Percentiles rank a stretch among this genome's conserved stretches.
These are phyloP conservation scores for Carassius gibelio DNA, from an alignment of 2,113 vertebrate species.

Conservation along the genomic window DNA sequence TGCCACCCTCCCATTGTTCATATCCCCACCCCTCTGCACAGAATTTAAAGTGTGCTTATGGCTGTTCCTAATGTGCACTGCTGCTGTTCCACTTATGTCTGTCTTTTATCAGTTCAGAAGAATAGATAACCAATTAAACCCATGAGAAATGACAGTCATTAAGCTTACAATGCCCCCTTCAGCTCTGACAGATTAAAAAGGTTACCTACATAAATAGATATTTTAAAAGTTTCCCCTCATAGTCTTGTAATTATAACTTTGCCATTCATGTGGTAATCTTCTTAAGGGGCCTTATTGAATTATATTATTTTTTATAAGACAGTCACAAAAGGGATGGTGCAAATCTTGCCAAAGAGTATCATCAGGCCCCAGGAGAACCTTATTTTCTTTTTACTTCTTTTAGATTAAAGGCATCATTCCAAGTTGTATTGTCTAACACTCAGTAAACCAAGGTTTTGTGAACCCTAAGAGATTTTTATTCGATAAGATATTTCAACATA, in stretches of 20 bases:
- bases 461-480: constrained; percentile 59
- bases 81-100: constrained; percentile 34
- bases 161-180: constrained; percentile 26
- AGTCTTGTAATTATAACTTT: constrained; percentile 41
- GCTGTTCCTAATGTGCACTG: neutral
- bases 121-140: constrained; percentile 45
- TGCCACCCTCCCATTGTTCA: neutral
- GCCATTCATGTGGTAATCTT: constrained; percentile 53
- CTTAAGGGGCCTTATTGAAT: constrained; percentile 50
- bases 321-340: constrained; percentile 21
- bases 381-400: constrained; percentile 49
- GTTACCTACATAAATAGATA: constrained; percentile 43
- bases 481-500: constrained; percentile 59
- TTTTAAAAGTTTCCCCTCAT: constrained; percentile 25
- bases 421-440: constrained; percentile 62
- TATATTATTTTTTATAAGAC: constrained; percentile 35
- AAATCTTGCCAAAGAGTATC: constrained; percentile 38
- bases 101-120: constrained; percentile 33
- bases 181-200: constrained; percentile 43
- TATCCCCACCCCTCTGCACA: neutral
- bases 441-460: constrained; percentile 68
- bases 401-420: constrained; percentile 57
- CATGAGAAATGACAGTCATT: constrained; percentile 45
- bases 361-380: constrained; percentile 51
- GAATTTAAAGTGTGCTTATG: neutral